Evolutionary conservation across 2,113 vertebrate species (phyloP), one percentile per base, ranked within the genome.

Genomic region (Grus americana): DNA sequence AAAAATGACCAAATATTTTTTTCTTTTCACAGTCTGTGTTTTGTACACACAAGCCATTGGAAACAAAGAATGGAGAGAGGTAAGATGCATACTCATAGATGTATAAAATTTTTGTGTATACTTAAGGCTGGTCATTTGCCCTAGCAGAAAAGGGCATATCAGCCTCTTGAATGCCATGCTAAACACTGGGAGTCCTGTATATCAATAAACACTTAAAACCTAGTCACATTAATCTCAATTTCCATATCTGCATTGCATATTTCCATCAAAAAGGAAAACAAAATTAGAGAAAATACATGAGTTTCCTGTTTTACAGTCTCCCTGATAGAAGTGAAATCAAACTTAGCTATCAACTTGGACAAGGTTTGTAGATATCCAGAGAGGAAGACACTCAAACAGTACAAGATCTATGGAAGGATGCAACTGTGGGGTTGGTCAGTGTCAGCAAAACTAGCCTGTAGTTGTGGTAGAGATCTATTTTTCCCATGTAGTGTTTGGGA

Each of bases 21-120:
- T 95, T 93, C 44, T 79, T 85, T 73, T 95, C 96, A 50, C 98
- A 99, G 99, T 99, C 96, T 99, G 99, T 97, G 99, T 99, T 94
- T 98, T 99, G 93, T 99, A 99, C 97, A 98, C 98, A 27, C 99
- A 99, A 99, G 99, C 98, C 93, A 98, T 99, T 96, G 99, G 99
- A 97, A 99, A 99, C 98, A 99, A 99, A 97, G 99, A 99, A 97
- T 99, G 99, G 99, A 99, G 99, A 98, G 99, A 99, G 99, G 99
- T 99, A 98, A 99, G 99, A 95, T 84, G 8, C 11, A 10, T 47
- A 54, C 50, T 88, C 19, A 8, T 40, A 32, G 10, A 34, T 86
- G 2, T 44, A 36, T 73, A 57, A 94, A 68, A 36, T 19, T 62
- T 52, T 54, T 22, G 30, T 40, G 16, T 73, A 2, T 73, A 27